These are phyloP conservation scores for Dasysyrphus tricinctus DNA, from an alignment of 2,888 invertebrate species.

Conservation along the genomic window DNA sequence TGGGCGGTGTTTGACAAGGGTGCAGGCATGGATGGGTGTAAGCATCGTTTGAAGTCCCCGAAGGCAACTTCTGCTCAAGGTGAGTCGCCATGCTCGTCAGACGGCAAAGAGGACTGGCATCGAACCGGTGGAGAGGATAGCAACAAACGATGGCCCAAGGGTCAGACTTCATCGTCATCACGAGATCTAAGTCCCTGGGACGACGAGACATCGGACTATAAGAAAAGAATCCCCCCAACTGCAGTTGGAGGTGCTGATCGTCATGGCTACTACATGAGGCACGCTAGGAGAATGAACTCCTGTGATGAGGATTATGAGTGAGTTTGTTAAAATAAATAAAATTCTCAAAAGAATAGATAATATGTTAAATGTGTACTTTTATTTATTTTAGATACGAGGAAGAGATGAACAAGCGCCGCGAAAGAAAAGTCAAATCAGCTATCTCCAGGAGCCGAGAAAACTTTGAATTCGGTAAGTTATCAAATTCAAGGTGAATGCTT, in stretches of 20 bases:
- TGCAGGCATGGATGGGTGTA: constrained; percentile 54
- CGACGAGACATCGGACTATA: constrained; percentile 86
- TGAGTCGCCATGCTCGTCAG: constrained; percentile 91
- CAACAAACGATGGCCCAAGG: constrained; percentile 84
- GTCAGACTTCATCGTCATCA: constrained; percentile 89
- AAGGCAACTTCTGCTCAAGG: constrained; percentile 79
- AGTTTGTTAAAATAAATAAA: constrained; percentile 79
- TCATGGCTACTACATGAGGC: constrained; percentile 84
- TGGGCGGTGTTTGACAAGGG: constrained; percentile 86
- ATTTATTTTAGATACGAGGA: constrained; percentile 81
- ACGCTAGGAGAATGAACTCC: constrained; percentile 85
- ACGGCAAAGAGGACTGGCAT: constrained; percentile 87
- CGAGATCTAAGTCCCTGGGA: constrained; percentile 93
- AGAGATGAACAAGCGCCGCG: constrained; percentile 79
- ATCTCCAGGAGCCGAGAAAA: constrained; percentile 82
- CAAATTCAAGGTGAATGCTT: background rate
- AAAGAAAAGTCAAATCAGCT: constrained; percentile 81
- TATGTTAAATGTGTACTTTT: background rate
- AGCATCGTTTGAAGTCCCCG: constrained; percentile 69
- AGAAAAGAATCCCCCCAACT: constrained; percentile 81
- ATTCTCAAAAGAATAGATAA: background rate
- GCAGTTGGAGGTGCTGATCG: constrained; percentile 77
- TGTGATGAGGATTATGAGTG: constrained; percentile 90
- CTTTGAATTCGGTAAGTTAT: constrained; percentile 81
- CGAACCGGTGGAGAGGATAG: constrained; percentile 77